A percentile compares a stretch with the other conserved stretches of the same genome.
These are phyloP conservation scores for Endomychus coccineus DNA, from an alignment of 2,888 invertebrate species.

Conservation along the genomic window DNA sequence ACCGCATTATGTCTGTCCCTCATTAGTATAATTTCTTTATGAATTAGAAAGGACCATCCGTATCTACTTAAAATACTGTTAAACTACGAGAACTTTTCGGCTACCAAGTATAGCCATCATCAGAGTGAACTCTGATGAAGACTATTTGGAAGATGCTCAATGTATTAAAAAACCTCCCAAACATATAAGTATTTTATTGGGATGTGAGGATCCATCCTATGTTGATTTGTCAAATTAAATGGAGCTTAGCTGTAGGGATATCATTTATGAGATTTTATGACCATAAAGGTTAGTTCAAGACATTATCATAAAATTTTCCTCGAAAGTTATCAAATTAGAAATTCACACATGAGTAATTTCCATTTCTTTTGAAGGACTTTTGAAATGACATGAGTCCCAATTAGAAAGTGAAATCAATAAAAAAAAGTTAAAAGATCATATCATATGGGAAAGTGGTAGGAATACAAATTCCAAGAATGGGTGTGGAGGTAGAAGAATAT, in stretches of 20 bases:
- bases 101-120: no score
- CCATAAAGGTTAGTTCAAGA: constrained; percentile 57
- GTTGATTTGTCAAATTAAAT: constrained; percentile 63
- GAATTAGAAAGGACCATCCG: no score
- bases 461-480: constrained; percentile 51
- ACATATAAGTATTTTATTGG: constrained; percentile 64
- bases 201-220: constrained; percentile 51
- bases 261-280: constrained; percentile 78
- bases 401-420: constrained; percentile 50
- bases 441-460: constrained; percentile 42
- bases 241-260: constrained; percentile 68
- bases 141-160: no score
- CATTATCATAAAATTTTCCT: no score
- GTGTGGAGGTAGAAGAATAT: constrained; percentile 47
- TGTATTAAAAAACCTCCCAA: constrained; percentile 52
- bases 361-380: constrained; percentile 47
- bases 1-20: no score
- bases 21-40: no score
- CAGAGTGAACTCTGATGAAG: no score
- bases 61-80: no score
- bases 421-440: constrained; percentile 44
- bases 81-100: no score
- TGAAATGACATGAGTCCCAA: constrained; percentile 50
- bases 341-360: no score
- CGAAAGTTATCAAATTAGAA: no score